phyloP scores from a whole-genome alignment of 2,113 vertebrate species.

The Puffinus mauretanicus region DNA sequence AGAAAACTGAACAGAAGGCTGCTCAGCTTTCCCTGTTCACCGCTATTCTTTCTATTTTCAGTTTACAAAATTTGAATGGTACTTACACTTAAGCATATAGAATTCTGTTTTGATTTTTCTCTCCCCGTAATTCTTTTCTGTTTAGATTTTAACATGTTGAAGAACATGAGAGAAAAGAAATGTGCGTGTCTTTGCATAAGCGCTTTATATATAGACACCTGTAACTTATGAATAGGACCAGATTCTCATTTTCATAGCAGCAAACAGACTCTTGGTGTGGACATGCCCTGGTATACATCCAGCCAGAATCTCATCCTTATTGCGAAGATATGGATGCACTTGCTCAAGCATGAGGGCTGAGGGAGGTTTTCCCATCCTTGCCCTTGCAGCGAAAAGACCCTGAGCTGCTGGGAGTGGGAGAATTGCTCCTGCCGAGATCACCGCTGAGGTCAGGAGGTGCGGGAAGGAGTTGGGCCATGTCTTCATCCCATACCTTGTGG shows the following conservation, averaged over 20 bases:
- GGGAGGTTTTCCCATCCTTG: neutral
- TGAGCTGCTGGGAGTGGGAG: neutral
- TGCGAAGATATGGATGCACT: rapidly evolving
- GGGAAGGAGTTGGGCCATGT: neutral
- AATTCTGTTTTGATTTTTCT: neutral
- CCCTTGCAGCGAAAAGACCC: neutral
- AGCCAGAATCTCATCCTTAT: neutral
- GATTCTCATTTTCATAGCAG: neutral
- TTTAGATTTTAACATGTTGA: neutral
- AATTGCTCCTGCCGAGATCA: neutral
- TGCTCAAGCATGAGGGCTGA: neutral
- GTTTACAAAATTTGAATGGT: neutral
- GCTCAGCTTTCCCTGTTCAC: neutral
- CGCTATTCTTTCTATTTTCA: neutral
- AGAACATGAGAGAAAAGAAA: neutral
- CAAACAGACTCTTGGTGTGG: neutral
- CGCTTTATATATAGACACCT: neutral
- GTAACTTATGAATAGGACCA: too few species aligned
- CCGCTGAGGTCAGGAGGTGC: neutral
- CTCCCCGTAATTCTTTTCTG: neutral
- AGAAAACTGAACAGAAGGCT: neutral
- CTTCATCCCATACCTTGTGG: neutral
- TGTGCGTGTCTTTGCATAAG: rapidly evolving
- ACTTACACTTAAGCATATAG: neutral
- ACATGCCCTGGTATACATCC: neutral